These are phyloP conservation scores for Portevinia maculata DNA, from an alignment of 2,888 invertebrate species.

Conservation along the genomic window DNA sequence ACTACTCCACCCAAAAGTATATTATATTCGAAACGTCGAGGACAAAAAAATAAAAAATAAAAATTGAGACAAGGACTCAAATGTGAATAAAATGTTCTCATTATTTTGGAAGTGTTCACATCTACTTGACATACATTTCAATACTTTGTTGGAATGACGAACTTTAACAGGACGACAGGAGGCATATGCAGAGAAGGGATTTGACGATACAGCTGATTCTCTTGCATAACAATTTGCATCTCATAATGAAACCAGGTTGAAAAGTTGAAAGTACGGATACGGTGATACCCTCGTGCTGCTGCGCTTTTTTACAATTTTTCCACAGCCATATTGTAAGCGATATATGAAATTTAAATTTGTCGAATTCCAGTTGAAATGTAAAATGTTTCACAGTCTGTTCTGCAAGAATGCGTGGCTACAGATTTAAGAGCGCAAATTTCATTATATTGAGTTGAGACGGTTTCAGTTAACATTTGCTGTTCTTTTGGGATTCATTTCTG, in stretches of 20 bases:
- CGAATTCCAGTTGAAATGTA: background rate
- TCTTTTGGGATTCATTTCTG: too few species aligned
- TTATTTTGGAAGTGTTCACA: conserved; percentile 68
- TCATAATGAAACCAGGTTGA: conserved; percentile 61
- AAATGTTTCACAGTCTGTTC: too few species aligned
- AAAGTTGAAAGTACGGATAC: conserved; percentile 52
- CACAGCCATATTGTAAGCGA: too few species aligned
- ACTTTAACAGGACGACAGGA: conserved; percentile 17
- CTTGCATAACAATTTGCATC: conserved; percentile 51
- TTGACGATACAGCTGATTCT: conserved; percentile 50
- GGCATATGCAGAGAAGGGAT: conserved; percentile 10
- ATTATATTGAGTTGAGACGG: too few species aligned
- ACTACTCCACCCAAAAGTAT: conserved; percentile 17
- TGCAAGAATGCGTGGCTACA: too few species aligned
- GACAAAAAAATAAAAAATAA: conserved; percentile 10
- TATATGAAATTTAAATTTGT: conserved; percentile 13
- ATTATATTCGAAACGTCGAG: conserved; percentile 15
- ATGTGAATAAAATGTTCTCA: conserved; percentile 67
- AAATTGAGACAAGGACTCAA: conserved; percentile 54
- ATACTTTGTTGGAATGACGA: conserved; percentile 49
- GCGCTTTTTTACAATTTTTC: conserved; percentile 17
- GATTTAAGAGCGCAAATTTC: too few species aligned
- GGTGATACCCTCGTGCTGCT: conserved; percentile 30
- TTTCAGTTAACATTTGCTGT: too few species aligned
- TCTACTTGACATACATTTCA: conserved; percentile 70